Evolutionary conservation across 2,888 invertebrate genomes (phyloP), one percentile per base, ranked within the genome.

Genomic region (Electrophaes corylata): DNA sequence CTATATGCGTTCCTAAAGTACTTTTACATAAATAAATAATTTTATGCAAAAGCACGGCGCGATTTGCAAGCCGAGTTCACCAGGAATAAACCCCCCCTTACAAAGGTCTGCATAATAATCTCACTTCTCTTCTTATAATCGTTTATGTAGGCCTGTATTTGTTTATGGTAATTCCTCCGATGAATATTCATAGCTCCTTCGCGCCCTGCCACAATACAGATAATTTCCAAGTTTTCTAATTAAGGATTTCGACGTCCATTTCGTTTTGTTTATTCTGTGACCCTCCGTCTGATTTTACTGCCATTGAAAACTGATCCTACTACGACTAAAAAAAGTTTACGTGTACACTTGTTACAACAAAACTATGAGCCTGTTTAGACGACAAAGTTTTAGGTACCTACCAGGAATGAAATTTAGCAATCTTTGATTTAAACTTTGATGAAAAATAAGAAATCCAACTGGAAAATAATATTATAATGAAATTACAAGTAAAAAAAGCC

Each of bases 101-200:
- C 60, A 58, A 57, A 58, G 50, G 60, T 57, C 59, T 52, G 62
- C 57, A 64, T 59, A 62, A 67, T 65, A 65, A 67, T 67, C 67
- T 64, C 61, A 60, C 64, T 67, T 62, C 65, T 63, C 63, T 65
- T 64, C 65, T 67, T 67, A 67, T 67, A 65, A 67, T 67, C 67
- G 67, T 65, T 67, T 59, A 64, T 56, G 62, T 56, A 66, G 66
- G 55, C 64, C 67, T 71, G 73, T 73, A 76, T 76, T 78, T 79
- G 71, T 72, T 73, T 75, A 79, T 79, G 76, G 63, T 77, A 78
- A 79, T 77, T 65, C 61, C 51, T 60, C 40, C 62, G 60, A 68
- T 79, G 77, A 79, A 78, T 79, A 79, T 79, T 78, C 76, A 78
- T 66, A 64, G 65, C 50, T 50, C 31, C 63, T 58, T 63, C 60